phyloP scores from a whole-genome alignment of 1,140 invertebrate species.

The Frieseomelitta varia region DNA sequence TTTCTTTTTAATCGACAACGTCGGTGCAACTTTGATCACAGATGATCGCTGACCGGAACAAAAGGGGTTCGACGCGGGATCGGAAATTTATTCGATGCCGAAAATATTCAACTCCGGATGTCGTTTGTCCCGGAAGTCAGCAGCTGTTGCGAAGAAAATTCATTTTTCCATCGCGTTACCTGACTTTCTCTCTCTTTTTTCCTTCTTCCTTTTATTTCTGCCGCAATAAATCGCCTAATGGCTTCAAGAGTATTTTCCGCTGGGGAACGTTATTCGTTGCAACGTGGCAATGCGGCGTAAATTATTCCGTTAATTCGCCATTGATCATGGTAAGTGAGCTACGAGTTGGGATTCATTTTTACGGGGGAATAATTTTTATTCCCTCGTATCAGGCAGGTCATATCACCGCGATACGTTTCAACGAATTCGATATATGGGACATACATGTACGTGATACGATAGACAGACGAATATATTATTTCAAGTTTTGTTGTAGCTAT shows the following conservation, averaged over 20 bases:
- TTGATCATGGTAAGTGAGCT: background rate
- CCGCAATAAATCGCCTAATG: slow-evolving; percentile 17
- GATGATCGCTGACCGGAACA: background rate
- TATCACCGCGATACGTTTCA: background rate
- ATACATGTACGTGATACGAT: too few relatives aligned
- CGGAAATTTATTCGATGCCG: slow-evolving; percentile 20
- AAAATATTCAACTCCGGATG: slow-evolving; percentile 10
- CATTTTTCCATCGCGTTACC: slow-evolving; percentile 26
- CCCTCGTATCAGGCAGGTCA: too few relatives aligned
- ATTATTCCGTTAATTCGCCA: slow-evolving; percentile 1
- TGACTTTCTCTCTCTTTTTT: background rate
- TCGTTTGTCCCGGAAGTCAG: slow-evolving; percentile 11
- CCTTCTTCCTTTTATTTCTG: background rate
- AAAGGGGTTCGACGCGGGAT: slow-evolving; percentile 4
- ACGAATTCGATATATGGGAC: too few relatives aligned
- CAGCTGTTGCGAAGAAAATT: slow-evolving; percentile 26
- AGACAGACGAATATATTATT: too few relatives aligned
- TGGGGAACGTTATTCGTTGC: background rate
- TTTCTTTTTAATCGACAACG: background rate
- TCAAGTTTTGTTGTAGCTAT: too few relatives aligned
- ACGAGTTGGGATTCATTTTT: background rate
- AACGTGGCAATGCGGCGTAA: background rate
- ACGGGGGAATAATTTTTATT: background rate
- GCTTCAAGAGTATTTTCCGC: slow-evolving; percentile 6
- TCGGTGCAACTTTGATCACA: slow-evolving; percentile 11